phyloP scores from a whole-genome alignment of 2,797 vertebrate genomes.

The Pantherophis vulpinus region DNA sequence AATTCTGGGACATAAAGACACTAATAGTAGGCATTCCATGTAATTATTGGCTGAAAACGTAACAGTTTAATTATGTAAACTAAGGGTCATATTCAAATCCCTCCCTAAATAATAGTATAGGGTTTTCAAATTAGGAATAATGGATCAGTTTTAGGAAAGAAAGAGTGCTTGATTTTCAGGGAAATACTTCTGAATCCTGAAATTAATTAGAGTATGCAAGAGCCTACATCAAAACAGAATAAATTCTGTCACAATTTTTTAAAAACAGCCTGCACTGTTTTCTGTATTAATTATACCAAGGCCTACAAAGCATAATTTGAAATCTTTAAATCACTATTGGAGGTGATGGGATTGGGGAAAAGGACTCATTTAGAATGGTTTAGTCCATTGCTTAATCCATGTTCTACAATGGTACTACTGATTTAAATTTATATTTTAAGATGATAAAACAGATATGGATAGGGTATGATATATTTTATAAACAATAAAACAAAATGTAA shows the following conservation, averaged over 20 bases:
- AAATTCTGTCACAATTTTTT: slow-evolving; percentile 10
- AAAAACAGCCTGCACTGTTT: neutral
- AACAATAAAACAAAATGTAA: neutral
- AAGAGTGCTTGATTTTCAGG: neutral
- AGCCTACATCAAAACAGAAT: neutral
- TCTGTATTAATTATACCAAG: slow-evolving; percentile 9
- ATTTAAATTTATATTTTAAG: neutral
- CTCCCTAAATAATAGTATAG: neutral
- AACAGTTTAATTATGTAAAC: neutral
- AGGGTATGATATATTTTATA: neutral
- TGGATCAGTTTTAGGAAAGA: slow-evolving; percentile 9
- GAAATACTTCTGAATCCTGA: neutral
- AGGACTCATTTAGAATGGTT: neutral
- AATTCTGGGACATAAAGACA: neutral
- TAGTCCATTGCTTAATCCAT: neutral
- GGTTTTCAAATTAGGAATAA: neutral
- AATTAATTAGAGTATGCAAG: slow-evolving; percentile 10
- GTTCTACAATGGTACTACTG: neutral
- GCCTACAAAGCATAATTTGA: neutral
- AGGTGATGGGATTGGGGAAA: neutral
- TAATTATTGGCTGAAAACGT: neutral
- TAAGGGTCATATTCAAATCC: neutral
- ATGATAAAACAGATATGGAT: neutral
- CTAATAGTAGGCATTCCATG: neutral
- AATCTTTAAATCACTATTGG: slow-evolving; percentile 6